Evolutionary conservation across 2,797 vertebrate genomes (phyloP).

Genomic region (Amblyraja radiata): DNA sequence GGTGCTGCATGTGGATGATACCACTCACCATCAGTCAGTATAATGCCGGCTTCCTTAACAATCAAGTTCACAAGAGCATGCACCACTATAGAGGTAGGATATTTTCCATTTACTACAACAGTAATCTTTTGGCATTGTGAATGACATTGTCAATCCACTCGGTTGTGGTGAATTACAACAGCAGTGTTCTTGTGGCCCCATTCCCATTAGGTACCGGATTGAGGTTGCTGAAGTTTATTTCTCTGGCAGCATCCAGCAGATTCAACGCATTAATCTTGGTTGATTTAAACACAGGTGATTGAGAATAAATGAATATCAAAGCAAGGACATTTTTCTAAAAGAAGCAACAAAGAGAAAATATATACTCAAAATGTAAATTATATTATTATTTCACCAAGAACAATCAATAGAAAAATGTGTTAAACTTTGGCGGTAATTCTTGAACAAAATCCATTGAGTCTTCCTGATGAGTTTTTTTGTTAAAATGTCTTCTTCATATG

Average conservation of each 20-base stretch:
- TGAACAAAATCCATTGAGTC: background rate
- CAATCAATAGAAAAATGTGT: background rate
- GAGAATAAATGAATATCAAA: background rate
- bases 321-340: background rate
- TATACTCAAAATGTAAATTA: background rate
- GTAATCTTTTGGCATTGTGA: background rate
- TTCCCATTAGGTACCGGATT: background rate
- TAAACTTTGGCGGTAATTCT: background rate
- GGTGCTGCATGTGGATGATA: too few relatives aligned
- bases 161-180: background rate
- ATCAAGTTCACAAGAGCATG: background rate
- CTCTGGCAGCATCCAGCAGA: background rate
- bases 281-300: background rate
- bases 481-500: background rate
- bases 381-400: background rate
- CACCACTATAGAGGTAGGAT: background rate
- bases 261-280: background rate
- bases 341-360: background rate
- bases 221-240: background rate
- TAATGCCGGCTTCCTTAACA: too few relatives aligned
- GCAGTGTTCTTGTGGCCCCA: background rate
- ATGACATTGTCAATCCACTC: background rate
- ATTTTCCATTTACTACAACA: background rate
- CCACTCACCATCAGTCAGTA: too few relatives aligned
- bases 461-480: background rate